Base-by-base conservation (phyloP, 2,113 vertebrate genomes). In the Zapornia atra region DNA sequence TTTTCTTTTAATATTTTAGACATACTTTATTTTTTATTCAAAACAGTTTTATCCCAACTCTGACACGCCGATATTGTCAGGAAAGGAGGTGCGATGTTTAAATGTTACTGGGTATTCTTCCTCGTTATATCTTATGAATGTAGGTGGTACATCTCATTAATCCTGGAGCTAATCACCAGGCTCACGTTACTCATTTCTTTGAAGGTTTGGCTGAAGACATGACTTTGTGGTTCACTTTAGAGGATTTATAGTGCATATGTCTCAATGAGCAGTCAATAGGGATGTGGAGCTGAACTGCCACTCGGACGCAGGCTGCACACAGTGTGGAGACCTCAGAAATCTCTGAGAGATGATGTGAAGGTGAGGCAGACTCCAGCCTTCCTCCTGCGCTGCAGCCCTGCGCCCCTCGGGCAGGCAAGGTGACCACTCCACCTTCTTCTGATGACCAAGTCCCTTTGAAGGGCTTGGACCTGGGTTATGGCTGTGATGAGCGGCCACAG, bases 1-100 rank as follows among this genome's bases (percentile, higher is more conserved):
- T 96, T 90, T 91, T 95, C 95, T 93, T 95, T 96, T 93, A 96
- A 97, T 95, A 96, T 96, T 97, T 97, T 88, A 97, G 96, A 92
- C 96, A 70, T 88, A 95, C 94, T 92, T 94, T 96, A 95, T 95
- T 97, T 95, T 94, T 94, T 95, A 97, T 97, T 97, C 96, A 96
- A 90, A 97, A 94, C 90, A 96, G 91, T 95, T 97, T 95, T 95
- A 97, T 96, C 92, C 91, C 75, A 80, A 79, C 78, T 69, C 83
- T 97, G 96, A 92, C 94, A 96, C 6, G 8, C 68, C 1, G 33
- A 93, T 94, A 93, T 60, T 94, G 88, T 90, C 94, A 80, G 90
- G 92, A 85, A 95, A 82, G 90, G 36, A 90, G 66, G 56, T 86
- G 81, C 63, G 69, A 83, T 91, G 86, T 92, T 88, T 88, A 82